Evolutionary conservation across 2,888 invertebrate genomes (phyloP), one percentile per base, ranked within the genome.

Genomic region (Balanococcus diminutus): DNA sequence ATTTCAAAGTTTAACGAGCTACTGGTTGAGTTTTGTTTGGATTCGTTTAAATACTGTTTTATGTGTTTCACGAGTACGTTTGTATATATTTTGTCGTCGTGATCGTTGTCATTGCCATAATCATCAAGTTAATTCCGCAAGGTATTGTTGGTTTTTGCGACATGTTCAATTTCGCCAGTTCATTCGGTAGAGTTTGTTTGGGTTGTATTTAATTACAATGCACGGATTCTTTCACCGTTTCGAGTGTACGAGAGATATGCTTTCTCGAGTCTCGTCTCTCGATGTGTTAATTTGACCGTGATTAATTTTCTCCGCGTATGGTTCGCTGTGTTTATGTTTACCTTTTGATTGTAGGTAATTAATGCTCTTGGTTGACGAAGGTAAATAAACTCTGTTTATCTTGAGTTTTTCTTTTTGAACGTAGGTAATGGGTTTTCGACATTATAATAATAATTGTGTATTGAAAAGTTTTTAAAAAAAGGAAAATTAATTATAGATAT

Each of bases 251-350:
- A 1, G n/a, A 32, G 72, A 31, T 72, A 72, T 72, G 72, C 72
- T 72, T 72, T 72, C 72, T 31, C 72, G 72, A 72, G 32, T 72
- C 46, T 72, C 31, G 32, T 72, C 72, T 72, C 31, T 72, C 32
- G 72, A 31, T n/a, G 28, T 72, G 32, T 72, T 72, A 72, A 72
- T 72, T 72, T 25, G 72, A 31, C 5, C n/a, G 32, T 72, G 25
- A 72, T 72, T 72, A 72, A 32, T 32, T 72, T 72, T 72, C 32
- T 28, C 11, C 31, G 2, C n/a, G 72, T 16, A 5, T 14, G n/a
- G 8, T 28, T 56, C 56, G 9, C 56, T n/a, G n/a, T 46, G 46
- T 11, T 46, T n/a, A 11, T 32, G 72, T 72, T 72, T 72, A 72
- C 72, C 6, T 16, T 28, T 72, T n/a, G n/a, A 72, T 72, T 46